Percentiles rank a stretch among this genome's conserved stretches.
Evolutionary conservation across 35 echinoderm and acorn worm species (phyloP).

Genomic region (Apostichopus parvimensis): DNA sequence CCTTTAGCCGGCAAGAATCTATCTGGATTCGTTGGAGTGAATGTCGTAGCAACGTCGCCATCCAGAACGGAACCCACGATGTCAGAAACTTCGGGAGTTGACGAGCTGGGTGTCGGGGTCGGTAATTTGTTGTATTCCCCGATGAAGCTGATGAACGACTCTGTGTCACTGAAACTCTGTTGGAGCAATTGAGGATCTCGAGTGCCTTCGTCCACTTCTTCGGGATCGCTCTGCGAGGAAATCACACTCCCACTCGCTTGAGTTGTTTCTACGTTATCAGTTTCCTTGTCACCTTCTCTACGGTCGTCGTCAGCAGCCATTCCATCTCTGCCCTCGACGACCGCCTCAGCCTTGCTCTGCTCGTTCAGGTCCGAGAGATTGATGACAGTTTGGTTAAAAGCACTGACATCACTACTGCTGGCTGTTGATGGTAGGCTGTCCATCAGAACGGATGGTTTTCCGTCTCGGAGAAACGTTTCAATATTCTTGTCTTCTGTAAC

Average conservation of each 20-base stretch:
- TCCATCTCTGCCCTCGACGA: neutral
- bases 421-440: conserved; percentile 33
- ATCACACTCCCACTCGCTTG: neutral
- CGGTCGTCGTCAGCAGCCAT: neutral
- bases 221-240: neutral
- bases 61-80: neutral
- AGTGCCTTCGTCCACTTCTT: neutral
- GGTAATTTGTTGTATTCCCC: conserved; percentile 87
- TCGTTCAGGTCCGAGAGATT: conserved; percentile 29
- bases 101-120: conserved; percentile 59
- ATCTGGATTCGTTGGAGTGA: neutral
- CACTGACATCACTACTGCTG: conserved; percentile 69
- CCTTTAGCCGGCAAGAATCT: neutral
- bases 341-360: neutral
- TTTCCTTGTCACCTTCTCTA: conserved; percentile 23
- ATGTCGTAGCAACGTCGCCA: neutral
- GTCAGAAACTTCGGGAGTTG: conserved; percentile 30
- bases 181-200: neutral
- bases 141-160: conserved; percentile 75
- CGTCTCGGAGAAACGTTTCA: neutral
- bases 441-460: neutral
- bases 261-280: neutral
- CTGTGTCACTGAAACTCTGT: conserved; percentile 77
- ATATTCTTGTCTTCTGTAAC: neutral
- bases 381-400: conserved; percentile 63